Conservation (phyloP, 1,140 invertebrate species). For the Carcinoscorpius rotundicauda region DNA sequence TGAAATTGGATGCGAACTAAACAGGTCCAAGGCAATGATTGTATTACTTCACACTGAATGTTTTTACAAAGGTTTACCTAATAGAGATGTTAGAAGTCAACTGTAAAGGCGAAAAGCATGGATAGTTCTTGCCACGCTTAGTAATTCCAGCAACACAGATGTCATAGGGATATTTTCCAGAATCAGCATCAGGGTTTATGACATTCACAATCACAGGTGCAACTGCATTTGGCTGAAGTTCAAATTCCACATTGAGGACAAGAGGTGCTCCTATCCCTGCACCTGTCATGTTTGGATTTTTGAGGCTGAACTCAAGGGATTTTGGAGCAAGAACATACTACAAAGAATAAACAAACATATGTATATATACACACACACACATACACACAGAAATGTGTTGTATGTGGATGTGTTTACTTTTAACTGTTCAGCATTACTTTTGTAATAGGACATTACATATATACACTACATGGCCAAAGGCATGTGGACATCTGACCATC, state of each 20-base stretch:
- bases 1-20: too few species aligned
- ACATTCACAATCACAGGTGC: conserved; percentile 15
- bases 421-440: too few species aligned
- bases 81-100: conserved; percentile 13
- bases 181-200: conserved; percentile 8
- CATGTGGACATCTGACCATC: too few species aligned
- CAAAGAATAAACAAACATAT: background rate
- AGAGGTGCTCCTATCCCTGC: conserved; percentile 8
- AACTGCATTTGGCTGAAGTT: conserved; percentile 14
- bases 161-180: conserved; percentile 16
- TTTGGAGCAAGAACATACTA: conserved; percentile 16
- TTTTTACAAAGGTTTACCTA: conserved; percentile 3
- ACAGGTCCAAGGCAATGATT: too few species aligned
- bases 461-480: too few species aligned
- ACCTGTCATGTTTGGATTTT: conserved; percentile 8
- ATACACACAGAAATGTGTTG: conserved; percentile 1
- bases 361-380: background rate
- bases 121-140: conserved; percentile 23
- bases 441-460: too few species aligned
- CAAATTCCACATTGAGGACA: conserved; percentile 19
- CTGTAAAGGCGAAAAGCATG: conserved; percentile 21
- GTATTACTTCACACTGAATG: too few species aligned
- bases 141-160: conserved; percentile 22
- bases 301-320: conserved; percentile 12
- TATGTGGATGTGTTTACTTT: conserved; percentile 6